phyloP scores from a whole-genome alignment of 2,113 vertebrate genomes.

The Numenius arquata region DNA sequence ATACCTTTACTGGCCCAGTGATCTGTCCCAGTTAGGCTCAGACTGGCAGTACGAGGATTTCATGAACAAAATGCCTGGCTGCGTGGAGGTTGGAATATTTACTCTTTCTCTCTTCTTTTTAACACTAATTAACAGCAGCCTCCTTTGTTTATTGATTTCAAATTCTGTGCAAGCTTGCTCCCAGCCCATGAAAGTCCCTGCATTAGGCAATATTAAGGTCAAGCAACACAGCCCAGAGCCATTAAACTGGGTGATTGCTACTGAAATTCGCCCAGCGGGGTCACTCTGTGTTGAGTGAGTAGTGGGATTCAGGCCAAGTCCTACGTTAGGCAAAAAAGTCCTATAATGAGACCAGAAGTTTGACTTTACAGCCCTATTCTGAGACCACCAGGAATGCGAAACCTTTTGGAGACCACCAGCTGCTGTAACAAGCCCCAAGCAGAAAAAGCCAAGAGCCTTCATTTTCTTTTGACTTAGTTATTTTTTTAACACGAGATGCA shows the following conservation, averaged over 20 bases:
- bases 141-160: slow-evolving; percentile 5
- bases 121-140: not conserved
- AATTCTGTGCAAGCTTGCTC: not conserved
- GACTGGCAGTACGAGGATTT: not conserved
- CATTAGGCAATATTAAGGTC: not conserved
- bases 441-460: not conserved
- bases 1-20: not conserved
- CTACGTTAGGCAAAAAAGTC: not conserved
- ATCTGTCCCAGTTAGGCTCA: not conserved
- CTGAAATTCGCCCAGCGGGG: not conserved
- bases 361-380: slow-evolving; percentile 15
- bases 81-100: not conserved
- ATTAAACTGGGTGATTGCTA: slow-evolving; percentile 34
- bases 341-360: slow-evolving; percentile 13
- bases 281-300: not conserved
- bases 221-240: not conserved
- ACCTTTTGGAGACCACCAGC: slow-evolving; percentile 12
- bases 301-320: slow-evolving; percentile 19
- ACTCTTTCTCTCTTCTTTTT: not conserved
- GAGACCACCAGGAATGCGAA: slow-evolving; percentile 38
- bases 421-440: not conserved
- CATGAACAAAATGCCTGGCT: not conserved
- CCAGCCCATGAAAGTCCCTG: not conserved
- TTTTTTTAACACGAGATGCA: not conserved
- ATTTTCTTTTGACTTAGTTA: not conserved